A percentile compares a stretch with the other conserved stretches of the same genome.
phyloP scores from a whole-genome alignment of 2,888 invertebrate genomes.

The Empis stercorea region DNA sequence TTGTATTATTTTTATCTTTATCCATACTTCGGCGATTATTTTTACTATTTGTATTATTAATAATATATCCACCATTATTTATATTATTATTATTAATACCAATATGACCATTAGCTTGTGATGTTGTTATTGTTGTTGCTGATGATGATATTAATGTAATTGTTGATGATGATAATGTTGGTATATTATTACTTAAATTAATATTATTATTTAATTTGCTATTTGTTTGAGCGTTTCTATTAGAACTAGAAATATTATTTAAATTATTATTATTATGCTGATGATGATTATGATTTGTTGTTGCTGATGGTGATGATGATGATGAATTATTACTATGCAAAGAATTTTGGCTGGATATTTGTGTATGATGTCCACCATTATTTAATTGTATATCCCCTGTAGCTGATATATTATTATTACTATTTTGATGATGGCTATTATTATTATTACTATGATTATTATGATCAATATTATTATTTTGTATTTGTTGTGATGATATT shows the following conservation, averaged over 20 bases:
- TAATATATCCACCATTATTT: constrained; percentile 2
- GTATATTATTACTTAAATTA: constrained; percentile 1
- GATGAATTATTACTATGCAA: too few species aligned
- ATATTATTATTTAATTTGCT: constrained; percentile 2
- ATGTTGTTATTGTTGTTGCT: constrained; percentile 9
- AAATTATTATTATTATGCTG: constrained; percentile 1
- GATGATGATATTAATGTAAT: constrained; percentile 11
- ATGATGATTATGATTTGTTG: constrained; percentile 6
- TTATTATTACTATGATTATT: not conserved
- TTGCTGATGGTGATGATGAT: not conserved
- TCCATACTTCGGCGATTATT: constrained; percentile 31
- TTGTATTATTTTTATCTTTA: constrained; percentile 28
- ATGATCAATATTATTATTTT: not conserved
- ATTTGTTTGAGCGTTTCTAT: constrained; percentile 19
- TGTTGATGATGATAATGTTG: not conserved
- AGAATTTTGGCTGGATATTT: too few species aligned
- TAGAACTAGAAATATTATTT: constrained; percentile 18
- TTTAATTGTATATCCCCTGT: too few species aligned
- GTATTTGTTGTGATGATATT: constrained; percentile 9
- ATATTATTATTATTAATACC: constrained; percentile 11
- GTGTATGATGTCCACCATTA: too few species aligned
- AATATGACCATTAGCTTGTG: constrained; percentile 22
- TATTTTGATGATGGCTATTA: too few species aligned
- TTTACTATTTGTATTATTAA: not conserved
- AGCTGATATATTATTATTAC: too few species aligned